phyloP scores from a whole-genome alignment of 2,888 invertebrate species.

The Lithophane leautieri region DNA sequence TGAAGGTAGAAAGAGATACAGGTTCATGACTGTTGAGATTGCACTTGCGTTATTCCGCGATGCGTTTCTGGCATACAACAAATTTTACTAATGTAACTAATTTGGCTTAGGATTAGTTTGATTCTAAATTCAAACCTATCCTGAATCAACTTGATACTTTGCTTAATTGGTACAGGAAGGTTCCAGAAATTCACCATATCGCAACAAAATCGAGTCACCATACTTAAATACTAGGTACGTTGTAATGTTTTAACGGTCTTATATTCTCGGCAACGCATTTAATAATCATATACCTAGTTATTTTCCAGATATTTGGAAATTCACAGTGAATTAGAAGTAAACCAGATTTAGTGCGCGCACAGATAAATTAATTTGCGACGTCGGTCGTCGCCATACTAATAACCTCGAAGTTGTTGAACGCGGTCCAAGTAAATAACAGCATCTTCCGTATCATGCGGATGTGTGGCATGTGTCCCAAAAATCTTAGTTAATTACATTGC shows the following conservation, averaged over 20 bases:
- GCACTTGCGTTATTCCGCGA: constrained; percentile 3
- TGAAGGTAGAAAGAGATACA: constrained; percentile 24
- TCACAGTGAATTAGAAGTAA: constrained; percentile 69
- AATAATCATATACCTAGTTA: constrained; percentile 17
- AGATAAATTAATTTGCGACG: constrained; percentile 78
- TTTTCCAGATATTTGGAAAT: constrained; percentile 60
- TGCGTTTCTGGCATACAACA: background rate
- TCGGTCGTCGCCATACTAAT: constrained; percentile 77
- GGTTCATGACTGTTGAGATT: constrained; percentile 26
- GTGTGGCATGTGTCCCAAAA: constrained; percentile 79
- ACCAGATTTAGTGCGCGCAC: constrained; percentile 65
- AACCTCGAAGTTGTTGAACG: constrained; percentile 84
- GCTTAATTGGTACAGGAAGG: background rate
- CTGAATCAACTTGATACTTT: background rate
- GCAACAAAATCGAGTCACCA: background rate
- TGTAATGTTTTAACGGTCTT: constrained; percentile 26
- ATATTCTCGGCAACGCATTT: constrained; percentile 8
- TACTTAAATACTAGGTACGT: background rate
- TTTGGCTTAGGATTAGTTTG: background rate
- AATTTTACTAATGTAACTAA: background rate
- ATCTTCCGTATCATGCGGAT: constrained; percentile 83
- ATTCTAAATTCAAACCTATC: background rate
- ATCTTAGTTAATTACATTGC: constrained; percentile 68
- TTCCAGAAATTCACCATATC: constrained; percentile 11
- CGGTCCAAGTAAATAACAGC: constrained; percentile 83